Conservation (phyloP, 2,113 vertebrate species). For the Chrysochloris asiatica region DNA sequence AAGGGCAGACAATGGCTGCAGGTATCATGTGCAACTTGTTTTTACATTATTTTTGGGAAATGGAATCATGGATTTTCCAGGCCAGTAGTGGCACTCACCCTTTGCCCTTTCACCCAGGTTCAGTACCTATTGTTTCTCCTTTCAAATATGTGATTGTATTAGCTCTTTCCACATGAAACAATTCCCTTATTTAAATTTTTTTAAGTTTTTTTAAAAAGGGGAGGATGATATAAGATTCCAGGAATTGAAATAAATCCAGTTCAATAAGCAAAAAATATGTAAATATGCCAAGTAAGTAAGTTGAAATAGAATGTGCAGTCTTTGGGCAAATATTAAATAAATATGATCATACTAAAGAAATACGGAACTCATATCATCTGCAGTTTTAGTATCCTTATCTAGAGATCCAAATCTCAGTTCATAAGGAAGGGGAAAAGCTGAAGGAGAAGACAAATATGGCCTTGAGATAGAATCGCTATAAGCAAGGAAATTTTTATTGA, state of each 20-base stretch:
- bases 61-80: no score
- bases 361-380: neutral
- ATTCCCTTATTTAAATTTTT: no score
- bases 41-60: no score
- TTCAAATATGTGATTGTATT: no score
- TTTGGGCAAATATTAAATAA: slow-evolving; percentile 35
- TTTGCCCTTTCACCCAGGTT: no score
- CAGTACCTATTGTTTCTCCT: no score
- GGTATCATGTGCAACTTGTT: no score
- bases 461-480: slow-evolving; percentile 4
- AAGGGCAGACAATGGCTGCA: no score
- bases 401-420: neutral
- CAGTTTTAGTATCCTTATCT: neutral
- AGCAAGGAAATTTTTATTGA: neutral
- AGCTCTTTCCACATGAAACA: no score
- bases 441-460: neutral
- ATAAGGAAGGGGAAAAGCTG: neutral
- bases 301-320: neutral
- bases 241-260: neutral
- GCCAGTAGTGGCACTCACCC: no score
- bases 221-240: neutral
- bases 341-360: slow-evolving; percentile 14
- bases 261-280: slow-evolving; percentile 1
- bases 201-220: no score
- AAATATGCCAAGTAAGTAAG: slow-evolving; percentile 1